Base-by-base conservation (phyloP, 2,888 invertebrate species). In the Agrochola litura region DNA sequence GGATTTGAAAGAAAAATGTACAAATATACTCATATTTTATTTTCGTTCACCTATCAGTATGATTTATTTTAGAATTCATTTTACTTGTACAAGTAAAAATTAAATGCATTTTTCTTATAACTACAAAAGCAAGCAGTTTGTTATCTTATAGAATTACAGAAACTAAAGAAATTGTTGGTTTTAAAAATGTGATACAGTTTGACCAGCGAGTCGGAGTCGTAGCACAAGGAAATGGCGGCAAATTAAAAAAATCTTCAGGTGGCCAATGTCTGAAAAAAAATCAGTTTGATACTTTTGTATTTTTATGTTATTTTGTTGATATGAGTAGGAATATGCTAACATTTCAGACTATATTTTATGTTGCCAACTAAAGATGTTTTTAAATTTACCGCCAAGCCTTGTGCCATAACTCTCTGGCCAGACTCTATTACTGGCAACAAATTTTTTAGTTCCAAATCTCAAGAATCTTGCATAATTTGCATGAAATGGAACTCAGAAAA, bases 11-110 rank as follows among this genome's bases (percentile, higher is more conserved):
- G 9, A 46, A 30, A 25, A 43, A n/a, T 25, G 46, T 6, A 8
- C 22, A 49, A 43, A 65, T 25, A 10, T 25, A 22, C 22, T 25
- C 16, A 41, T 41, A 5, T 67, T 49, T 41, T 49, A 77, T 14
- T 25, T 49, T 46, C 9, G 16, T n/a, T 73, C 4, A 19, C 12
- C 2, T 64, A 30, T 0, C 14, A 14, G 30, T 12, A 22, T 37
- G n/a, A 22, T n/a, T 58, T 2, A 37, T 61, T 79, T 77, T 10
- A 61, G 5, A 61, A 61, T 19, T 49, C 37, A 49, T 37, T 14
- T 37, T n/a, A n/a, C 10, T 22, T 8, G 2, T 43, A 22, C 14
- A 43, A 22, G 22, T 16, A n/a, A 25, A 30, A 43, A 70, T 12
- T 8, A 46, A 66, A 30, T 49, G 14, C 4, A 25, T 65, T 19